Conservation (phyloP, 2,888 invertebrate species). For the Salpingus planirostris region DNA sequence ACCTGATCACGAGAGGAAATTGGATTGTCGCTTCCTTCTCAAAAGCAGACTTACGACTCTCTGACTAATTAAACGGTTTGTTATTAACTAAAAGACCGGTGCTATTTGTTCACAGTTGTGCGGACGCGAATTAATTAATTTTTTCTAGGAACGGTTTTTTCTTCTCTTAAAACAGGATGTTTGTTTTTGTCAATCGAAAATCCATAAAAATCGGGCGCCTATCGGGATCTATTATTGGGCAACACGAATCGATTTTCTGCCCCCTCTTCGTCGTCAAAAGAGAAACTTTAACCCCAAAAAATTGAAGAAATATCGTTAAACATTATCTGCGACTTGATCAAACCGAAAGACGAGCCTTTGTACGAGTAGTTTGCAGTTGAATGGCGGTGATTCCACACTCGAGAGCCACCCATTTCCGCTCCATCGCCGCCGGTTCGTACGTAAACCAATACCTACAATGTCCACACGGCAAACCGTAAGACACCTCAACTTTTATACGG, state of each 20-base stretch:
- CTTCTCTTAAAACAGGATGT: slow-evolving; percentile 10
- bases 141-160: too few species aligned
- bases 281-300: too few species aligned
- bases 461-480: slow-evolving; percentile 9
- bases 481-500: slow-evolving; percentile 5
- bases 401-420: slow-evolving; percentile 35
- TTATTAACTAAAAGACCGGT: slow-evolving; percentile 9
- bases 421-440: too few species aligned
- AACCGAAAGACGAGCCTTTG: background rate
- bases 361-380: background rate
- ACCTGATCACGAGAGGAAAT: slow-evolving; percentile 18
- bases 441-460: slow-evolving; percentile 24
- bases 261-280: too few species aligned
- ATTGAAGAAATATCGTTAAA: too few species aligned
- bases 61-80: slow-evolving; percentile 14
- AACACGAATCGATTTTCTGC: too few species aligned
- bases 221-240: too few species aligned
- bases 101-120: slow-evolving; percentile 9
- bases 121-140: slow-evolving; percentile 11
- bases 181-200: too few species aligned
- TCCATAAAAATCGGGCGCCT: too few species aligned
- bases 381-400: background rate
- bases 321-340: too few species aligned
- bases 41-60: slow-evolving; percentile 7
- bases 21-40: slow-evolving; percentile 17